Conservation (phyloP, 2,888 invertebrate species). For the Ormia ochracea region DNA sequence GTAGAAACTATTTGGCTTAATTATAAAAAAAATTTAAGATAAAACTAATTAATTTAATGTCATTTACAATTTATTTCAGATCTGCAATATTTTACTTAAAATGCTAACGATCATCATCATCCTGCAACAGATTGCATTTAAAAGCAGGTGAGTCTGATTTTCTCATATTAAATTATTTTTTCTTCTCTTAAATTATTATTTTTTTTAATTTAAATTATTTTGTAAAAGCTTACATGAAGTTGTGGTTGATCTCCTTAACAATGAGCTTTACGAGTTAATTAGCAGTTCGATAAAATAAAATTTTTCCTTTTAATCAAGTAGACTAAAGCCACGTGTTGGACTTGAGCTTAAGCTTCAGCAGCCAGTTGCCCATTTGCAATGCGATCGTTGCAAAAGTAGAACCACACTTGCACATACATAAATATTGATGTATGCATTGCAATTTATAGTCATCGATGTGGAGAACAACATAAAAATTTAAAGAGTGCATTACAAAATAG, state of each 20-base stretch:
- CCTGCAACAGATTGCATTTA: neutral
- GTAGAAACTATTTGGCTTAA: too few species aligned
- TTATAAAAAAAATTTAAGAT: neutral
- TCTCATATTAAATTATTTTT: neutral
- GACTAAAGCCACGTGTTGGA: constrained; percentile 29
- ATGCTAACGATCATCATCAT: neutral
- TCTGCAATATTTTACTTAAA: neutral
- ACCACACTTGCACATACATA: neutral
- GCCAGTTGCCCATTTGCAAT: neutral
- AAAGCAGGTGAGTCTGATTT: neutral
- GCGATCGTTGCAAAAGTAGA: neutral
- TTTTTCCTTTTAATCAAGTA: neutral
- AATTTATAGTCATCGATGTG: constrained; percentile 25
- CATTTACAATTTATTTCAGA: neutral
- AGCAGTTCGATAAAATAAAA: neutral
- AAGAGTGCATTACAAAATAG: neutral
- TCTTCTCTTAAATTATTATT: neutral
- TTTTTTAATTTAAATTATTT: neutral
- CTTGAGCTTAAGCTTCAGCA: constrained; percentile 5
- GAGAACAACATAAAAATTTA: constrained; percentile 13
- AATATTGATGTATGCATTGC: constrained; percentile 23
- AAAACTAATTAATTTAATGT: neutral
- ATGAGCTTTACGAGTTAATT: neutral
- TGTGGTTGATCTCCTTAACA: neutral
- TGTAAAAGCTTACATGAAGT: neutral